These are phyloP conservation scores for Druceiella hillmani DNA, from an alignment of 2,888 invertebrate genomes.

Conservation along the genomic window DNA sequence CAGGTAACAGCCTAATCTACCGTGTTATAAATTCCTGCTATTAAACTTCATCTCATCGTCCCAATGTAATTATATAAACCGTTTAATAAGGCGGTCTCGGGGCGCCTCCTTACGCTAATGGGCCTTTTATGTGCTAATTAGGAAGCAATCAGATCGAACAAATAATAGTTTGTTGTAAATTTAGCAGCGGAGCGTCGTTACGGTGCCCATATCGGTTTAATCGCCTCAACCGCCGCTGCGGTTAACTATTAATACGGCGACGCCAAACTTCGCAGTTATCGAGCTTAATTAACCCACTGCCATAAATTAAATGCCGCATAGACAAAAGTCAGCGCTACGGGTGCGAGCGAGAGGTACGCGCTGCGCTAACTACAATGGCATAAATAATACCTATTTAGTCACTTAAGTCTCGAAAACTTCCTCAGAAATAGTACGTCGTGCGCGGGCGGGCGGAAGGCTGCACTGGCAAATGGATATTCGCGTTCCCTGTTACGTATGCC, in stretches of 20 bases:
- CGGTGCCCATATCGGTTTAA: not conserved
- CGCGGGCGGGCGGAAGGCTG: not conserved
- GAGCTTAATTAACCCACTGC: constrained; percentile 3
- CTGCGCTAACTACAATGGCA: not conserved
- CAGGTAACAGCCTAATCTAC: no score
- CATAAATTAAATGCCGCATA: constrained; percentile 2
- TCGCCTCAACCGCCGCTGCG: not conserved
- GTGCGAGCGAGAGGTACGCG: not conserved
- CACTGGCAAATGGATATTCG: no score
- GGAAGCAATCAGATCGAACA: not conserved
- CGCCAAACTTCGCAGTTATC: not conserved
- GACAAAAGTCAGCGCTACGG: not conserved
- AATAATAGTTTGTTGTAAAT: no score
- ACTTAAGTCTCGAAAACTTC: constrained; percentile 5
- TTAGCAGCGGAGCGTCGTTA: no score
- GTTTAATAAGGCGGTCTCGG: no score
- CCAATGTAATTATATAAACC: no score
- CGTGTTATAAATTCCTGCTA: no score
- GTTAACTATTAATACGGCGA: not conserved
- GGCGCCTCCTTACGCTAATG: no score
- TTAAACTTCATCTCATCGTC: no score
- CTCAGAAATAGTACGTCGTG: constrained; percentile 2
- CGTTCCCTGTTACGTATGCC: no score
- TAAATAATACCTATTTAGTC: constrained; percentile 6
- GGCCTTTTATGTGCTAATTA: no score